Base-by-base conservation (phyloP, 2,113 vertebrate genomes). In the Dromaius novaehollandiae region DNA sequence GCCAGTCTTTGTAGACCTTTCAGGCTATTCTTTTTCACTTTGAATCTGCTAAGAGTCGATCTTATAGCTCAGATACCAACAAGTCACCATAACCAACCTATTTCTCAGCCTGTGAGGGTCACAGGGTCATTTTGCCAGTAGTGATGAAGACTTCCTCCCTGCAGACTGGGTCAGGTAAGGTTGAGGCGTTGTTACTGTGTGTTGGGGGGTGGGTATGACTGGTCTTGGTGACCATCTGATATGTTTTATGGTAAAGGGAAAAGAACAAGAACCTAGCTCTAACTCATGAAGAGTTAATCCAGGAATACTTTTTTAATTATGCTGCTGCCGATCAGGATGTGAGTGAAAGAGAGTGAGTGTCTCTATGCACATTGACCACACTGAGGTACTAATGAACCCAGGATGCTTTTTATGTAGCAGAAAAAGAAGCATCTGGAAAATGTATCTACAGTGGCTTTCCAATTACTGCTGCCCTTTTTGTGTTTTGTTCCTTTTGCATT, bases 401-500 rank as follows among this genome's bases (percentile, higher is more conserved):
- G 17, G 21, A 32, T 83, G 82, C 40, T 58, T 91, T 92, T 71
- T 13, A 66, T 19, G 50, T 48, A 77, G 66, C 14, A n/a, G 78
- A 48, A 84, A 95, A 82, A 91, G 93, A 68, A 96, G 71, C 66
- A 92, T 94, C 91, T 90, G 75, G 96, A 95, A 96, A 82, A 40
- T 25, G 13, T 69, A 74, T 65, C 58, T 74, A 22, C 70, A 14
- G 44, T 38, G 5, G 40, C 36, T 90, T 95, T 90, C 60, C 87
- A 93, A 86, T 95, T 91, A 91, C 68, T 68, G 64, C 64, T 96
- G 93, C 82, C 93, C 91, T 95, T 97, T 94, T 66, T 83, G 86
- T 90, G 75, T 64, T 93, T 77, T 96, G 64, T 88, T 97, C 82
- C 46, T 88, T 95, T 88, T 91, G 75, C 87, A 74, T 95, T 89